Conservation (phyloP, 2,113 vertebrate species). For the Neomonachus schauinslandi region DNA sequence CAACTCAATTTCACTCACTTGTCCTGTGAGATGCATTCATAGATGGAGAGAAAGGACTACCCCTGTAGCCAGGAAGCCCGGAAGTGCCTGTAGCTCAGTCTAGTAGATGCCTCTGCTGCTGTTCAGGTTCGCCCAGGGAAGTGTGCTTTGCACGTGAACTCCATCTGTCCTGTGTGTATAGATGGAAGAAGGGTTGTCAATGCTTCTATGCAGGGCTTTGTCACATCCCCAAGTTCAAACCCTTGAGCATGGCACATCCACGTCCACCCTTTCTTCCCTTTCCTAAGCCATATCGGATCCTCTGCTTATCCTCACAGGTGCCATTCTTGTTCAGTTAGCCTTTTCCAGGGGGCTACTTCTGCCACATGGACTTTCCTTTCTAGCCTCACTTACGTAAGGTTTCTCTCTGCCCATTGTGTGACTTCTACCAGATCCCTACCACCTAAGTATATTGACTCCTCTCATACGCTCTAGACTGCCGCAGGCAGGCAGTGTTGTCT, state of each 20-base stretch:
- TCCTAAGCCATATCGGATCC: background rate
- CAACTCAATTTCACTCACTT: background rate
- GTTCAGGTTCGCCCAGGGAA: background rate
- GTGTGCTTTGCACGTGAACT: background rate
- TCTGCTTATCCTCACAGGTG: background rate
- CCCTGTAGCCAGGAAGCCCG: background rate
- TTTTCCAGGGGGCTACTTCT: background rate
- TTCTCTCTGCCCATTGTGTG: background rate
- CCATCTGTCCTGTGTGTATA: background rate
- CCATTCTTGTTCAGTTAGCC: background rate
- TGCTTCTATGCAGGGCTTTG: background rate
- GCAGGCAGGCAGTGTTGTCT: background rate
- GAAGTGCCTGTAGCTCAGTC: background rate
- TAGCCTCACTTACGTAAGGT: background rate
- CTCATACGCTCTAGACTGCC: background rate
- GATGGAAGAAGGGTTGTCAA: background rate
- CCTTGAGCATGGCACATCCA: background rate
- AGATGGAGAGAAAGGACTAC: background rate
- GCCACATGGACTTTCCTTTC: background rate
- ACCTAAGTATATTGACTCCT: background rate
- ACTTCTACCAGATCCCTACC: background rate
- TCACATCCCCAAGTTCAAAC: background rate
- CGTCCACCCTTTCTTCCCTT: background rate
- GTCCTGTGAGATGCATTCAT: background rate
- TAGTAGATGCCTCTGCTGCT: background rate